Percentiles rank a stretch among this genome's conserved stretches.
phyloP scores from a whole-genome alignment of 2,888 invertebrate genomes.

The Ophion ellenae region DNA sequence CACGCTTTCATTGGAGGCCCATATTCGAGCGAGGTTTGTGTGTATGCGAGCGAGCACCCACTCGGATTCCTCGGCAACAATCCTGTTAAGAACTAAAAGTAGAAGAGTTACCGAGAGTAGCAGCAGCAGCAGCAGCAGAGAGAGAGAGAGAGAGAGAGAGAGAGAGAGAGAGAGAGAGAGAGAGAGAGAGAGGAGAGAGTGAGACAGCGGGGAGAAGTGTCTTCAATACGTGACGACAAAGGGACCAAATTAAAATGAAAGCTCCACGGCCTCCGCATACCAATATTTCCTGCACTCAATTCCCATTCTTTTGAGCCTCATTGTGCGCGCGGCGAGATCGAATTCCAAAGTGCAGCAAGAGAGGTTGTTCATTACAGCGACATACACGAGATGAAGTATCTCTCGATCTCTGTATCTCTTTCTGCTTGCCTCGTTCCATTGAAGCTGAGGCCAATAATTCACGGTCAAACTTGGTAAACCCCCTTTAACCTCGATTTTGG shows the following conservation, averaged over 20 bases:
- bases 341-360: constrained; percentile 39
- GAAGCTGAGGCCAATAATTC: constrained; percentile 23
- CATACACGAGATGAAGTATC: constrained; percentile 7
- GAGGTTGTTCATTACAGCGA: constrained; percentile 28
- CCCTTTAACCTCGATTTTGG: constrained; percentile 28
- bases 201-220: background rate
- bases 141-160: background rate
- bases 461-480: constrained; percentile 37
- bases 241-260: background rate
- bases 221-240: background rate
- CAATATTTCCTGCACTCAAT: background rate
- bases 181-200: background rate
- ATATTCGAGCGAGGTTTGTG: constrained; percentile 3
- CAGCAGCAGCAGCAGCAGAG: background rate
- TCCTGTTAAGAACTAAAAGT: constrained; percentile 12
- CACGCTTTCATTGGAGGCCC: constrained; percentile 48
- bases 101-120: background rate
- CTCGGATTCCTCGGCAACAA: constrained; percentile 47
- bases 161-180: background rate
- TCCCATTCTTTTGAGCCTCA: constrained; percentile 8
- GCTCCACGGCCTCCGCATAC: background rate
- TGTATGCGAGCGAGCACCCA: constrained; percentile 36
- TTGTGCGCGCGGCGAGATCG: constrained; percentile 27
- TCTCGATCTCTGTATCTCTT: background rate
- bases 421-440: constrained; percentile 11